phyloP scores from a whole-genome alignment of 2,113 vertebrate species.

The Scolopax mira region DNA sequence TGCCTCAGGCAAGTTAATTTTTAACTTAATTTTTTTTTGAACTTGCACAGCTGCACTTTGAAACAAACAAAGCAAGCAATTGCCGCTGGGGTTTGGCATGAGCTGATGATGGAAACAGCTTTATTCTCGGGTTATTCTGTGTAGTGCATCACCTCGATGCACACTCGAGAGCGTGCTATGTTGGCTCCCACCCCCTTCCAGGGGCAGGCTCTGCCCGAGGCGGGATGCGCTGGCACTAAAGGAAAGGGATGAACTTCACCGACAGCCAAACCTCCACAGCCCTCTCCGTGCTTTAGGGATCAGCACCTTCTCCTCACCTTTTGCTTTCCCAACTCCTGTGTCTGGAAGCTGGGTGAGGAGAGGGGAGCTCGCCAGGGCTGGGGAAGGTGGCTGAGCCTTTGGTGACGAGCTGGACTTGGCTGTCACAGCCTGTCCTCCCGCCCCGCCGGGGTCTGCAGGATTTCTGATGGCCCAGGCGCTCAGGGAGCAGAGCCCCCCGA shows the following conservation, averaged over 20 bases:
- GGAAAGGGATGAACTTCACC: neutral
- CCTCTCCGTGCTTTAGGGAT: neutral
- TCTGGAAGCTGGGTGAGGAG: neutral
- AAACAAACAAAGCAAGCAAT: rapidly evolving
- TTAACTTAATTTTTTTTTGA: neutral
- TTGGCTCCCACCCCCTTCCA: neutral
- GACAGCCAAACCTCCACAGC: neutral
- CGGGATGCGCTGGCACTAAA: rapidly evolving
- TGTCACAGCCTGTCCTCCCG: neutral
- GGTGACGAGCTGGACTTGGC: neutral
- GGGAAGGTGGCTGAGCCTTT: neutral
- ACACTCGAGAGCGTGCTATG: no score
- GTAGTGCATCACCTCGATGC: neutral
- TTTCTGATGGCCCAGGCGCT: neutral
- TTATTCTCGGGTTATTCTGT: neutral
- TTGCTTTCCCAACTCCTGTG: neutral
- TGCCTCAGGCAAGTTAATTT: neutral
- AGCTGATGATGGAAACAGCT: neutral
- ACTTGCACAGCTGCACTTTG: neutral
- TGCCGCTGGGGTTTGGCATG: neutral
- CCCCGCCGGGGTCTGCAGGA: rapidly evolving
- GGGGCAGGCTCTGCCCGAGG: neutral
- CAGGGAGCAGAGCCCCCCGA: neutral
- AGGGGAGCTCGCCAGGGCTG: rapidly evolving
- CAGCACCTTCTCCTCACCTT: neutral